Base-by-base conservation (phyloP, 2,797 vertebrate species). In the Philypnodon macrostomus region DNA sequence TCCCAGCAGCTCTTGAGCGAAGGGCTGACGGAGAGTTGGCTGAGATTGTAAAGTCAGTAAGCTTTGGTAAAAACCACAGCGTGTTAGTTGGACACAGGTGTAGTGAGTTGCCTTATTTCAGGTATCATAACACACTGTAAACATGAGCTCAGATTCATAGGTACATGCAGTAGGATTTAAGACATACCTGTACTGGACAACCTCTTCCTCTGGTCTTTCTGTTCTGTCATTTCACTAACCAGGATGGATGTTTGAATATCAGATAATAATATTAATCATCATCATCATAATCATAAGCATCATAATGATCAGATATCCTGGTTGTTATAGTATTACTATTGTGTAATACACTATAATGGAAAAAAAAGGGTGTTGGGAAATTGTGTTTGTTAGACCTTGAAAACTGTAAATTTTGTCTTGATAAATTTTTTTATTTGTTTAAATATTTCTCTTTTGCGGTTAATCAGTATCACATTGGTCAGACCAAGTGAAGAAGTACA, bases 31-130 rank as follows among this genome's bases (percentile, higher is more conserved):
- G 42, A 53, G 65, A 65, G 63, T 55, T 33, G 48, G 29, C 16
- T 54, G 49, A 42, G 23, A 26, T 54, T 70, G 48, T n/a, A n/a
- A n/a, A 40, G 38, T 62, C 55, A 49, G 61, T 73, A 54, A 47
- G 12, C 53, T 79, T 70, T 69, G 59, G 57, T 66, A 49, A 42
- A 13, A n/a, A 29, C 8, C 27, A 10, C 31, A 75, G 67, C 64
- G 68, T 54, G 53, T 40, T 54, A 14, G 38, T 2, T 38, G 57
- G 48, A 70, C 62, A 53, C 8, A 54, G 14, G 13, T 55, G 42
- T 14, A 46, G 39, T 40, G 49, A 47, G 63, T 38, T 39, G 53
- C 47, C 53, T 53, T 55, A 13, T 49, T 65, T 59, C 54, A 65
- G 33, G 11, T 64, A 49, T 59, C 67, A 66, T 60, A 37, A 56